A percentile compares a stretch with the other conserved stretches of the same genome.
These are phyloP conservation scores for Squalus acanthias DNA, from an alignment of 2,797 vertebrate genomes.

Conservation along the genomic window DNA sequence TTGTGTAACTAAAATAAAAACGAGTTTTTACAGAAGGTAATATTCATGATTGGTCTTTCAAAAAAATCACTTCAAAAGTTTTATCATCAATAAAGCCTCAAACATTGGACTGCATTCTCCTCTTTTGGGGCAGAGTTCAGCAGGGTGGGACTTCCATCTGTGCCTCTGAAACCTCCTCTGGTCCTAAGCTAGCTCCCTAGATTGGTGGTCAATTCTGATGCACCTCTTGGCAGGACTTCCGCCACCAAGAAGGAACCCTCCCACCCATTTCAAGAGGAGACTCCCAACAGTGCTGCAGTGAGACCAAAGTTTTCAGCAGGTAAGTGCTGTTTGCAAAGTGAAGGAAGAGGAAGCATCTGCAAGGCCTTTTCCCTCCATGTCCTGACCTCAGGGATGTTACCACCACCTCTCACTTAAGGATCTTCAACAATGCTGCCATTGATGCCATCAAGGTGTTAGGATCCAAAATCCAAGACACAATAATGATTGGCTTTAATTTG, in stretches of 20 bases:
- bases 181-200: not conserved
- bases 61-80: not conserved
- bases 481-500: too few relatives aligned
- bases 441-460: too few relatives aligned
- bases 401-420: not conserved
- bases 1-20: slow-evolving; percentile 17
- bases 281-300: not conserved
- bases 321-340: not conserved
- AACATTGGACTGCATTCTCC: not conserved
- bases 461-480: too few relatives aligned
- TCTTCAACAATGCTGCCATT: not conserved
- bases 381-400: not conserved
- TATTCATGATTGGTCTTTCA: not conserved
- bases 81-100: not conserved
- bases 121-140: not conserved
- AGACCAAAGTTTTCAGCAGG: not conserved
- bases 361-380: not conserved
- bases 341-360: not conserved
- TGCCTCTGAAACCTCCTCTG: not conserved
- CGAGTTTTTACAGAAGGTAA: not conserved
- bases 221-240: not conserved
- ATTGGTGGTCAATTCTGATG: not conserved
- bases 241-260: not conserved
- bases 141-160: not conserved
- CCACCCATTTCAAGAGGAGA: not conserved